These are phyloP conservation scores for Orchestes rusci DNA, from an alignment of 2,888 invertebrate genomes.

Conservation along the genomic window DNA sequence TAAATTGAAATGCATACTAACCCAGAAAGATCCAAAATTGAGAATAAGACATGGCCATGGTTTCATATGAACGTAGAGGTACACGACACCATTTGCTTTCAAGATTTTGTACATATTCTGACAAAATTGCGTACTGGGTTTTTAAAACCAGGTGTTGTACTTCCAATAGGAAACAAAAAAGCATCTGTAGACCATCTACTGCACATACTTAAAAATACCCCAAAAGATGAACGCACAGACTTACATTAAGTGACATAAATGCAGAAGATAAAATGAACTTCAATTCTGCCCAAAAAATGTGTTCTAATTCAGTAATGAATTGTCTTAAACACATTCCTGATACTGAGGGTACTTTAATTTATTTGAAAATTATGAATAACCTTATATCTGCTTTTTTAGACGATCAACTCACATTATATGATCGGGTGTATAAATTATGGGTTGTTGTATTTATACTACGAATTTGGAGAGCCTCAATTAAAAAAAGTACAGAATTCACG, in stretches of 20 bases:
- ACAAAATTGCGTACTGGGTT: slow-evolving; percentile 16
- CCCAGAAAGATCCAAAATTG: no score
- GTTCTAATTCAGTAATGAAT: slow-evolving; percentile 7
- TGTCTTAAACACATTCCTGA: slow-evolving; percentile 8
- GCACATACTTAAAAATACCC: no score
- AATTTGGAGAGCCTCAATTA: no score
- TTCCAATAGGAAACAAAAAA: no score
- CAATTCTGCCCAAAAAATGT: slow-evolving; percentile 7
- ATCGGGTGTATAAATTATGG: no score
- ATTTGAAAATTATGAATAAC: slow-evolving; percentile 20
- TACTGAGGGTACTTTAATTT: slow-evolving; percentile 13
- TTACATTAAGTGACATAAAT: slow-evolving; percentile 8
- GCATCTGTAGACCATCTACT: no score
- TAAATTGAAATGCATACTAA: no score
- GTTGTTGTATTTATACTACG: no score
- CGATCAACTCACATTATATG: no score
- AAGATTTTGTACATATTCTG: slow-evolving; percentile 13
- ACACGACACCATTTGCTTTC: background rate
- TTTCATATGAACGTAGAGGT: slow-evolving; percentile 5
- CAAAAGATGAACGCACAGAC: slow-evolving; percentile 18
- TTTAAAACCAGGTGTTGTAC: slow-evolving; percentile 7
- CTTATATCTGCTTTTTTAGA: no score
- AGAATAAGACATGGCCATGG: no score
- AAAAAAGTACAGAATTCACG: no score
- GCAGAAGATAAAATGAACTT: slow-evolving; percentile 17